Base-by-base conservation (phyloP, 1,140 invertebrate genomes). In the Trialeurodes vaporariorum region DNA sequence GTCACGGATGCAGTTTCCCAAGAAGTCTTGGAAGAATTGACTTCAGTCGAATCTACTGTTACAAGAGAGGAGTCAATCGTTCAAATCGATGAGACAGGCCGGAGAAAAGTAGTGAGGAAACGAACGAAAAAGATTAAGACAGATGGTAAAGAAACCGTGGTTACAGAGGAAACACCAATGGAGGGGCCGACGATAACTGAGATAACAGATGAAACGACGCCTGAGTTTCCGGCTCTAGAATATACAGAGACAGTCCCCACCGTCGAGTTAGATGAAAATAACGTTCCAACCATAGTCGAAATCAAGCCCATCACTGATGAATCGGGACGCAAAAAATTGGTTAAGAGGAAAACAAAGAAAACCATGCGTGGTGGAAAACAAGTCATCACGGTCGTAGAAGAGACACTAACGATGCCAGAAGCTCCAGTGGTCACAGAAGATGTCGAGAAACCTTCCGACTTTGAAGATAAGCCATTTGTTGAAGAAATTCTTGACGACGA, bases 121-220 rank as follows among this genome's bases (percentile, higher is more conserved):
- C 27, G 49, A 40, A 65, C 27, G 13, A 65, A 49, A 27, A 27
- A 65, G 24, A 40, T 21, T n/a, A 40, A 40, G 27, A 26, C 25
- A 40, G 40, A 49, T 21, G 64, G 27, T 2, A 27, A 64, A 68
- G 65, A 68, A 64, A 58, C 25, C 12, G 13, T 26, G 11, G 22
- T 63, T 59, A 27, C 34, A 23, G 27, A 63, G 1, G 69, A 71
- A 59, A 61, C 58, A 25, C 62, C 34, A 49, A 9, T 17, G 17
- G 5, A 17, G 5, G 34, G 34, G 5, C 34, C 34, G 34, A 17
- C 5, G 17, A 49, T 49, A 9, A 49, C 34, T 49, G 34, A 49
- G 34, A 9, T 49, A 17, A 49, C 34, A 9, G 34, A 49, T 17
- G 34, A 49, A 17, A 17, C 34, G 5, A 17, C 34, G 34, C 34